Percentiles rank a stretch among this genome's conserved stretches.
phyloP scores from a whole-genome alignment of 2,888 invertebrate species.

The Diaprepes abbreviatus region DNA sequence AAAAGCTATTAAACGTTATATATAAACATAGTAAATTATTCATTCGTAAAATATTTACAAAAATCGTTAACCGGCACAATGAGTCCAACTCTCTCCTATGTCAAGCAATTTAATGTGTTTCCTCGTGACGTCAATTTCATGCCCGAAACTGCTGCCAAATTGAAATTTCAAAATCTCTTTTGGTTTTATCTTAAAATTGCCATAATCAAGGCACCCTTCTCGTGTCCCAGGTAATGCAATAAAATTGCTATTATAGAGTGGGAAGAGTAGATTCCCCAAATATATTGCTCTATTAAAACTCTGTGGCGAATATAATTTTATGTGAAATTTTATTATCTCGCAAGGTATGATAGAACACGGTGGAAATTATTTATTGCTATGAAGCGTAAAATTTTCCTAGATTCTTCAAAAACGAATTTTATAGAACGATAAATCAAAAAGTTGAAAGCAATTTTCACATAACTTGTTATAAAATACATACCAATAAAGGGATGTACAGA shows the following conservation, averaged over 20 bases:
- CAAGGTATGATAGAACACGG: neutral
- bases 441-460: too few relatives aligned
- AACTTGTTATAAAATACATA: too few relatives aligned
- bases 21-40: too few relatives aligned
- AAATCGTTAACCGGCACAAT: too few relatives aligned
- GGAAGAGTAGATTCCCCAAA: constrained; percentile 19
- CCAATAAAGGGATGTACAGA: too few relatives aligned
- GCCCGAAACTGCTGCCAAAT: constrained; percentile 2
- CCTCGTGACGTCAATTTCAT: constrained; percentile 5
- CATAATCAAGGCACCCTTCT: constrained; percentile 28
- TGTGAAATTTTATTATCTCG: constrained; percentile 9
- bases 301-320: constrained; percentile 18
- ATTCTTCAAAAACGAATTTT: too few relatives aligned
- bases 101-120: neutral
- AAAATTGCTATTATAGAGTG: constrained; percentile 32
- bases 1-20: too few relatives aligned
- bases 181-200: constrained; percentile 23
- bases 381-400: too few relatives aligned
- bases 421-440: too few relatives aligned
- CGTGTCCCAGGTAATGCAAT: constrained; percentile 31
- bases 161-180: constrained; percentile 23
- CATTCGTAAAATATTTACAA: too few relatives aligned
- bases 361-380: too few relatives aligned
- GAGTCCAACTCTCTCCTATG: too few relatives aligned
- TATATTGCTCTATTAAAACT: constrained; percentile 41